phyloP scores from a whole-genome alignment of 2,113 vertebrate genomes.

The Caranx ignobilis region DNA sequence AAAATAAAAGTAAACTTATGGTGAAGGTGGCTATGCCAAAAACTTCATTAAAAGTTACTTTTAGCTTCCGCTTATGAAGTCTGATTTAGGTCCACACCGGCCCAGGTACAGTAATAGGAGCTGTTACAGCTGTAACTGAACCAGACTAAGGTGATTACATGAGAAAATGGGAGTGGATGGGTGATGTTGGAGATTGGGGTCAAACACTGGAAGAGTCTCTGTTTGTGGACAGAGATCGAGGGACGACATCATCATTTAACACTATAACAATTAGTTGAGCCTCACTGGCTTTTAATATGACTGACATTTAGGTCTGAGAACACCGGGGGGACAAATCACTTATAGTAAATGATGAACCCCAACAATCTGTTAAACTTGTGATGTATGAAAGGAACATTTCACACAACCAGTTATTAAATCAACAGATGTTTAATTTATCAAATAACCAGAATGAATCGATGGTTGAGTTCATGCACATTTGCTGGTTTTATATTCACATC shows the following conservation, averaged over 20 bases:
- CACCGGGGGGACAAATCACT: background rate
- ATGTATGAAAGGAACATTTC: constrained; percentile 25
- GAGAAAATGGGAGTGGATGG: background rate
- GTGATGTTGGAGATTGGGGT: background rate
- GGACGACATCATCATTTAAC: background rate
- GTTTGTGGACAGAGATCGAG: background rate
- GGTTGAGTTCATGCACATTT: constrained; percentile 7
- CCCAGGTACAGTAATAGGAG: too few species aligned
- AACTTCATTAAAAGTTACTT: too few species aligned
- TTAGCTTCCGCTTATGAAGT: too few species aligned
- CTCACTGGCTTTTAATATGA: background rate
- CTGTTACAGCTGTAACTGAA: background rate
- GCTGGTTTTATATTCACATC: constrained; percentile 3
- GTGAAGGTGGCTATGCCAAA: too few species aligned
- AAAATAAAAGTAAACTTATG: too few species aligned
- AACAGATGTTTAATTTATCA: constrained; percentile 23
- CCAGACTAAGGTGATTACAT: background rate
- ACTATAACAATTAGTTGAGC: constrained; percentile 6
- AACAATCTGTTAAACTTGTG: constrained; percentile 4
- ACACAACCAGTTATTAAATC: constrained; percentile 5
- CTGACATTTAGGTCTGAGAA: constrained; percentile 14
- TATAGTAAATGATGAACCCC: constrained; percentile 15
- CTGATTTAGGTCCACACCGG: too few species aligned
- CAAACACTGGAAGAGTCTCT: background rate
- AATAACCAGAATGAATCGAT: constrained; percentile 4